Percentiles rank a stretch among this genome's conserved stretches.
Conservation (phyloP, 2,113 vertebrate genomes). For the Lagopus leucura region DNA sequence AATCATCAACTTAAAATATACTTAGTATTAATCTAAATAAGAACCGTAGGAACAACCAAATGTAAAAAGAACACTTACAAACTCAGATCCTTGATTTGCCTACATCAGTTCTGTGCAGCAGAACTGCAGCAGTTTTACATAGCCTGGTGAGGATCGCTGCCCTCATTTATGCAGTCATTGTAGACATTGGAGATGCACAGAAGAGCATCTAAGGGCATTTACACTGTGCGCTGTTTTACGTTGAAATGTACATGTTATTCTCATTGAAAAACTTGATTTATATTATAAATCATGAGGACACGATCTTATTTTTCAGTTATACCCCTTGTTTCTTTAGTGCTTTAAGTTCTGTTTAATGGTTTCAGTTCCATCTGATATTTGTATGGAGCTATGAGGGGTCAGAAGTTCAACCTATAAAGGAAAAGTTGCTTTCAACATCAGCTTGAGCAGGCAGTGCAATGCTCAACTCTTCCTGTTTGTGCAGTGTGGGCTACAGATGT, state of each 20-base stretch:
- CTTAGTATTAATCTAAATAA: not conserved
- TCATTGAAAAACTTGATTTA: slow-evolving; percentile 69
- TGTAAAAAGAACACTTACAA: accelerated
- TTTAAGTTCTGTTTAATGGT: not conserved
- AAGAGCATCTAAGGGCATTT: not conserved
- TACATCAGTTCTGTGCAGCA: not conserved
- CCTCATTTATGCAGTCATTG: not conserved
- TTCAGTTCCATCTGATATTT: not conserved
- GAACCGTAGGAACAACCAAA: not conserved
- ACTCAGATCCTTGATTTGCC: not conserved
- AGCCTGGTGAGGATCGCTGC: not conserved
- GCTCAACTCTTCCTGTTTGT: not conserved
- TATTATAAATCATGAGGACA: slow-evolving; percentile 52
- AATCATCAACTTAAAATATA: not conserved
- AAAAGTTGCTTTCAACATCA: not conserved
- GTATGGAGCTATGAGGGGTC: not conserved
- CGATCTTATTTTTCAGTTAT: slow-evolving; percentile 17
- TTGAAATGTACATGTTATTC: slow-evolving; percentile 59
- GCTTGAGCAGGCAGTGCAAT: not conserved
- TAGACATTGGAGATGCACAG: not conserved
- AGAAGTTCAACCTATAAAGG: not conserved
- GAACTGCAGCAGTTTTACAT: not conserved
- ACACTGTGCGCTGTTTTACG: slow-evolving; percentile 64
- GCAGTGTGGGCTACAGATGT: not conserved
- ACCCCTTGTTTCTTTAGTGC: not conserved